Evolutionary conservation across 37 sponge, comb jelly and placozoan species (phyloP).

Genomic region (Halichondria panicea): DNA sequence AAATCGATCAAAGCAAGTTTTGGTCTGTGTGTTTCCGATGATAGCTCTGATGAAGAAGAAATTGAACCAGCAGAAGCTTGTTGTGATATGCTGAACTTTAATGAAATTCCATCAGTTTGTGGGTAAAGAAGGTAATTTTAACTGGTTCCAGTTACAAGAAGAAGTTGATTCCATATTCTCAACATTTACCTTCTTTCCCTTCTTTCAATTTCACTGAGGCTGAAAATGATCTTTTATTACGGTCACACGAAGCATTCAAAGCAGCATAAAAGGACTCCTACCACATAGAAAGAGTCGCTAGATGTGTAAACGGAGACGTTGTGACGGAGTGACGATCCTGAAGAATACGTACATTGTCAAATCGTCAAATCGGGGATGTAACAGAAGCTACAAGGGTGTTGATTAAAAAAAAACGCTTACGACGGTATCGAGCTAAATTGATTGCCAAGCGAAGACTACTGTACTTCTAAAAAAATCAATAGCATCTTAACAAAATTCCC

Average conservation of each 20-base stretch:
- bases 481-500: slow-evolving; percentile 3
- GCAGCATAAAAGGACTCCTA: background rate
- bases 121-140: slow-evolving; percentile 6
- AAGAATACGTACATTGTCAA: background rate
- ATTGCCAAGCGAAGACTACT: slow-evolving; percentile 9
- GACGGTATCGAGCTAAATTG: background rate
- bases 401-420: background rate
- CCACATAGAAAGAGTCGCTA: slow-evolving; percentile 6
- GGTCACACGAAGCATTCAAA: slow-evolving; percentile 13
- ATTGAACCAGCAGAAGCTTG: background rate
- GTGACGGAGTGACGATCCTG: slow-evolving; percentile 31
- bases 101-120: background rate
- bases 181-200: background rate
- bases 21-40: background rate
- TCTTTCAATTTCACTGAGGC: background rate
- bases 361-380: background rate
- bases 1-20: slow-evolving; percentile 7
- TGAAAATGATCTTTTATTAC: background rate
- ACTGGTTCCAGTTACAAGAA: slow-evolving; percentile 1
- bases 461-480: background rate
- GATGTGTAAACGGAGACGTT: slow-evolving; percentile 9
- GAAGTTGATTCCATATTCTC: no score
- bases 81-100: background rate
- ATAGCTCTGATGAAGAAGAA: background rate
- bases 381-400: background rate